phyloP scores from a whole-genome alignment of 2,888 invertebrate species.

The Vanessa cardui region DNA sequence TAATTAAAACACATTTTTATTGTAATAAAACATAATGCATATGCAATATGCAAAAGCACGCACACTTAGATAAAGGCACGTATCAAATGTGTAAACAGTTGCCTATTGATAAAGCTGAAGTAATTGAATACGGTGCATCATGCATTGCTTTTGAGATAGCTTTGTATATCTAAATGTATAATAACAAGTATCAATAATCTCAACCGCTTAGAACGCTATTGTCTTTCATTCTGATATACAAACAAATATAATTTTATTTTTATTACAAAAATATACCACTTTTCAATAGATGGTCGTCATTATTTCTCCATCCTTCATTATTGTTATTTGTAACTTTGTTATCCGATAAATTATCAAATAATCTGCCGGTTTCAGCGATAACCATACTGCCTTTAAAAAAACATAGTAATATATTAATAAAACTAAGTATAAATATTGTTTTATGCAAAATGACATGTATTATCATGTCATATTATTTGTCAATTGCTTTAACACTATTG shows the following conservation, averaged over 20 bases:
- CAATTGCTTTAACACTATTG: background rate
- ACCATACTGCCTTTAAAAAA: background rate
- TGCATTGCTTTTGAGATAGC: background rate
- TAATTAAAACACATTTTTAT: constrained; percentile 1
- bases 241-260: no score
- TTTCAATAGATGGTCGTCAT: background rate
- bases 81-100: background rate
- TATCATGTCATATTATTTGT: background rate
- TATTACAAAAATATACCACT: no score
- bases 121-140: constrained; percentile 1
- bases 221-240: no score
- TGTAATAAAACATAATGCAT: background rate
- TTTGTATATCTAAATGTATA: no score
- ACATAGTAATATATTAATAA: background rate
- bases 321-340: background rate
- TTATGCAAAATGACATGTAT: background rate
- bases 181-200: no score
- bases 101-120: background rate
- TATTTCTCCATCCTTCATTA: background rate
- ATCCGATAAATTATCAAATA: background rate
- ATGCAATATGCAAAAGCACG: background rate
- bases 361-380: background rate
- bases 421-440: background rate
- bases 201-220: no score
- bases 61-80: no score